Conservation (phyloP, 2,888 invertebrate genomes). For the Hypena proboscidalis region DNA sequence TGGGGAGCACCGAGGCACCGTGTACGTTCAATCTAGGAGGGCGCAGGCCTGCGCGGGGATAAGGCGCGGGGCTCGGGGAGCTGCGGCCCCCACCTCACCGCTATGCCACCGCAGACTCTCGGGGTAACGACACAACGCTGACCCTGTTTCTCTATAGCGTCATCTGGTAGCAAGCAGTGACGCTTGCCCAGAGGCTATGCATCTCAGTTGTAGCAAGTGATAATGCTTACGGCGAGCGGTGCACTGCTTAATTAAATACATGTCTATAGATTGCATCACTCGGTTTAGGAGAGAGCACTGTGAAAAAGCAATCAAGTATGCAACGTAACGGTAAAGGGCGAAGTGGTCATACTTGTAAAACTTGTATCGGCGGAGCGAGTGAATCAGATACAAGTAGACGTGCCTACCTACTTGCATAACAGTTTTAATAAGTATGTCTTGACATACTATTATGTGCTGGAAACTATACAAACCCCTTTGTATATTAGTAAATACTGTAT, state of each 20-base stretch:
- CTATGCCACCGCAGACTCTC: constrained; percentile 54
- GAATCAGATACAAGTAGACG: constrained; percentile 8
- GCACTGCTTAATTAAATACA: constrained; percentile 44
- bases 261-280: constrained; percentile 41
- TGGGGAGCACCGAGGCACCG: too few species aligned
- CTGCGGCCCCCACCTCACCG: constrained; percentile 39
- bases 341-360: constrained; percentile 8
- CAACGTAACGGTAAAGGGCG: constrained; percentile 35
- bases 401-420: constrained; percentile 22
- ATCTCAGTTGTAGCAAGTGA: constrained; percentile 52
- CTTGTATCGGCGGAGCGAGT: constrained; percentile 7
- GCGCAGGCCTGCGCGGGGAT: constrained; percentile 45
- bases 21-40: constrained; percentile 49
- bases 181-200: constrained; percentile 72
- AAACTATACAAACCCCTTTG: too few species aligned
- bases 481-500: too few species aligned
- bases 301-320: constrained; percentile 31
- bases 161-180: constrained; percentile 72
- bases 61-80: constrained; percentile 37
- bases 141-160: constrained; percentile 81
- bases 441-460: too few species aligned
- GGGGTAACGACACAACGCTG: constrained; percentile 81
- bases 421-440: constrained; percentile 20
- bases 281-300: constrained; percentile 31
- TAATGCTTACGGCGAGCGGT: constrained; percentile 36